Percentiles rank a stretch among this genome's conserved stretches.
Conservation (phyloP, 2,888 invertebrate genomes). For the Cinara cedri region DNA sequence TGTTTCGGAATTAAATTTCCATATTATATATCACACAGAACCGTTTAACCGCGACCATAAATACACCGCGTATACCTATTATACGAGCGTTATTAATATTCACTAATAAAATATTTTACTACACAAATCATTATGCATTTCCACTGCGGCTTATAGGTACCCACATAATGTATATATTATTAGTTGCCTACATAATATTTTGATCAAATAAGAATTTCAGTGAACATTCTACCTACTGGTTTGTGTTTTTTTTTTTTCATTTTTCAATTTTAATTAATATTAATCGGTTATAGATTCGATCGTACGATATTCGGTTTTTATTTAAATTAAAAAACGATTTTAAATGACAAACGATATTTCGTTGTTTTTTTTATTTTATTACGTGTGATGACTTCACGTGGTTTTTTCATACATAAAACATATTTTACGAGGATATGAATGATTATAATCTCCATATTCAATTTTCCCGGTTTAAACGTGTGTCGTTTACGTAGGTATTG, state of each 20-base stretch:
- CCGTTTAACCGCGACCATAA: neutral
- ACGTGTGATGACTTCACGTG: neutral
- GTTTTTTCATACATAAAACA: neutral
- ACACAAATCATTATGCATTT: too few species aligned
- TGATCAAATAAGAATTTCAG: too few species aligned
- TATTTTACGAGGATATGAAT: neutral
- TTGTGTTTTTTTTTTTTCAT: neutral
- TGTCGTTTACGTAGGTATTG: too few species aligned
- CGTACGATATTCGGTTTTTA: constrained; percentile 4
- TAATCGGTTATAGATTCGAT: neutral
- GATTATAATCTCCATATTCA: neutral
- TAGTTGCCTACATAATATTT: too few species aligned
- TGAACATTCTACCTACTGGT: too few species aligned
- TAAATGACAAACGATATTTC: neutral
- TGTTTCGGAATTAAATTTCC: neutral
- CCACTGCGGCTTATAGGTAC: neutral
- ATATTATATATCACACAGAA: constrained; percentile 7
- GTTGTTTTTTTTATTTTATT: neutral
- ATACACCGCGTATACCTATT: too few species aligned
- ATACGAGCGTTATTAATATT: neutral
- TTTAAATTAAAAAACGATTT: neutral
- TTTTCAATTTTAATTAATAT: neutral
- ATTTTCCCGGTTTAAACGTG: too few species aligned
- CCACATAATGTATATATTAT: too few species aligned
- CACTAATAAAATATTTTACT: neutral